Percentiles rank a stretch among this genome's conserved stretches.
Evolutionary conservation across 1,140 invertebrate genomes (phyloP).

Genomic region (Tetraneura akinire): DNA sequence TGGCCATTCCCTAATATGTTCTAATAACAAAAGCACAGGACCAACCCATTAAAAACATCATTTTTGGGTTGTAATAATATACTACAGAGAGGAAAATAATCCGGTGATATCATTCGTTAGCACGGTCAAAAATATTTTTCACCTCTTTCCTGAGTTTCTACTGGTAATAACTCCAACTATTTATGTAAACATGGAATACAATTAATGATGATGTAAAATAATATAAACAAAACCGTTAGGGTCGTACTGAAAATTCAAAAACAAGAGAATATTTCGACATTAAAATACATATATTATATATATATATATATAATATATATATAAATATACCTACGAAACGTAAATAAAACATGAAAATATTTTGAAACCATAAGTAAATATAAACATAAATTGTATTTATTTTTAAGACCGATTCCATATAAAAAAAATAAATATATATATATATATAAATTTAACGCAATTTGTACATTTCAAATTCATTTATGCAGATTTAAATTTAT

Average conservation of each 20-base stretch:
- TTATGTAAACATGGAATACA: not conserved
- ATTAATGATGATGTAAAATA: conserved; percentile 20
- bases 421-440: not conserved
- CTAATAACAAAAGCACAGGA: not conserved
- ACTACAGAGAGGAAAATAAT: conserved; percentile 18
- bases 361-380: not conserved
- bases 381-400: not conserved
- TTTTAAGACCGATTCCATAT: not conserved
- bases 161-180: not conserved
- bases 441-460: not conserved
- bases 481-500: not conserved
- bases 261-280: not conserved
- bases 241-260: conserved; percentile 2
- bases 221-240: conserved; percentile 6
- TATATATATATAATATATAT: too few species aligned
- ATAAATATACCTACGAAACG: too few species aligned
- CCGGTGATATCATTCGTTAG: conserved; percentile 15
- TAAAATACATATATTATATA: not conserved
- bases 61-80: not conserved
- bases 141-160: not conserved
- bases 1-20: not conserved
- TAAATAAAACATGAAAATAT: not conserved
- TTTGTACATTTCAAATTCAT: not conserved
- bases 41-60: not conserved
- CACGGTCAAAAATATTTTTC: conserved; percentile 22